These are phyloP conservation scores for Ptychochromis oligacanthus DNA, from an alignment of 2,113 vertebrate species.

Conservation along the genomic window DNA sequence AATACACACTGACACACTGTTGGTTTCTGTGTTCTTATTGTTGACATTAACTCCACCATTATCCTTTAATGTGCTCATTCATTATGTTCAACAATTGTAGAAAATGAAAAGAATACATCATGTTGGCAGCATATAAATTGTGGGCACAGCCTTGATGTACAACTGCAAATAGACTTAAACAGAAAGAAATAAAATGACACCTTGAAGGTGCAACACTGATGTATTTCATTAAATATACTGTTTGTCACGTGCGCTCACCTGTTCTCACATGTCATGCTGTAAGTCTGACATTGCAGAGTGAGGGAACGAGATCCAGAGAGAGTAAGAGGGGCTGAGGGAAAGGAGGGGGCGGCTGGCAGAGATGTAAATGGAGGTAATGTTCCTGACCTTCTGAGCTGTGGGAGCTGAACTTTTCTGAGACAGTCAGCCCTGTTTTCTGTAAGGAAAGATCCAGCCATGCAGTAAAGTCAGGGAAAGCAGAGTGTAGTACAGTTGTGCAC, in stretches of 20 bases:
- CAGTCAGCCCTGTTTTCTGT: conserved; percentile 53
- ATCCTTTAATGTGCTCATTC: neutral
- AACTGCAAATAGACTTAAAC: neutral
- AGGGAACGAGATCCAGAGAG: conserved; percentile 14
- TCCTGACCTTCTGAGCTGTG: conserved; percentile 74
- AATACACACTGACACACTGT: neutral
- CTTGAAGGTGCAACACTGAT: neutral
- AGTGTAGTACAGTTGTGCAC: conserved; percentile 19
- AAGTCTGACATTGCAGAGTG: conserved; percentile 19
- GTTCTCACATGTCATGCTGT: conserved; percentile 17
- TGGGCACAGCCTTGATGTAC: neutral
- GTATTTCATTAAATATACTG: neutral
- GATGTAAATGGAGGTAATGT: conserved; percentile 70
- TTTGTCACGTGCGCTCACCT: conserved; percentile 20
- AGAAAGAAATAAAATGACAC: neutral
- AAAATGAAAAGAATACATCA: neutral
- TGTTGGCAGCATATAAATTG: neutral
- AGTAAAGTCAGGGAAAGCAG: conserved; percentile 38
- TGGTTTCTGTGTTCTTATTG: neutral
- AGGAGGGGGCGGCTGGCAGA: conserved; percentile 43
- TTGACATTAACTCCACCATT: neutral
- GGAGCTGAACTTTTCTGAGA: conserved; percentile 71
- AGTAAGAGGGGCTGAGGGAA: neutral
- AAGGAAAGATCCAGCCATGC: conserved; percentile 59
- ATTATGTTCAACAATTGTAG: neutral